phyloP scores from a whole-genome alignment of 1,140 invertebrate genomes.

The Calosoma granatense region DNA sequence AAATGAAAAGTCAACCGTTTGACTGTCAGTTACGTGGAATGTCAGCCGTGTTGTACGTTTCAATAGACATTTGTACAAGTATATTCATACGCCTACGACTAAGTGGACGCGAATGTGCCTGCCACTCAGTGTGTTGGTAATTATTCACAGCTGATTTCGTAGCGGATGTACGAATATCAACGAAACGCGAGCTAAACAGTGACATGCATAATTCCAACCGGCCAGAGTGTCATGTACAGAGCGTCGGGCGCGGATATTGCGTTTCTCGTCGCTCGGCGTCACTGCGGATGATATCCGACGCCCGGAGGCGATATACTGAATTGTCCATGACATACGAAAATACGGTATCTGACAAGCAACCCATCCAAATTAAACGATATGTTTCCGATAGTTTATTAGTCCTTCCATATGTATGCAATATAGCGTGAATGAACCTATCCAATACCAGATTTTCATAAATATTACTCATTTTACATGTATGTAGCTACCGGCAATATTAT shows the following conservation, averaged over 20 bases:
- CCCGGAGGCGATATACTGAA: neutral
- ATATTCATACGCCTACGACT: too few species aligned
- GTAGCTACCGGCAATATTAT: too few species aligned
- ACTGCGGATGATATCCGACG: neutral
- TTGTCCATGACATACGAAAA: conserved; percentile 3
- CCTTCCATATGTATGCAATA: too few species aligned
- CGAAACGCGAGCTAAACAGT: neutral
- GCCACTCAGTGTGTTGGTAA: neutral
- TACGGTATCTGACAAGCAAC: neutral
- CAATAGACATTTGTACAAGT: too few species aligned
- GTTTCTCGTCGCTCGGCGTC: neutral
- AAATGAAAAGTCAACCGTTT: neutral
- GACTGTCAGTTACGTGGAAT: neutral
- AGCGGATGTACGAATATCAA: neutral
- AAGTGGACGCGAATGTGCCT: too few species aligned
- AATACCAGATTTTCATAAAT: too few species aligned
- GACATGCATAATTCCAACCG: conserved; percentile 2
- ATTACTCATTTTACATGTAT: too few species aligned
- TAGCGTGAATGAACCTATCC: too few species aligned
- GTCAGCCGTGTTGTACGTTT: too few species aligned
- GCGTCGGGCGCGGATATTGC: neutral
- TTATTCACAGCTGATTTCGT: conserved; percentile 3
- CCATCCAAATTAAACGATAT: too few species aligned
- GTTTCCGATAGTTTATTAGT: too few species aligned
- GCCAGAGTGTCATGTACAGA: neutral